Conservation (phyloP, 1,140 invertebrate genomes). For the Zaprionus capensis region DNA sequence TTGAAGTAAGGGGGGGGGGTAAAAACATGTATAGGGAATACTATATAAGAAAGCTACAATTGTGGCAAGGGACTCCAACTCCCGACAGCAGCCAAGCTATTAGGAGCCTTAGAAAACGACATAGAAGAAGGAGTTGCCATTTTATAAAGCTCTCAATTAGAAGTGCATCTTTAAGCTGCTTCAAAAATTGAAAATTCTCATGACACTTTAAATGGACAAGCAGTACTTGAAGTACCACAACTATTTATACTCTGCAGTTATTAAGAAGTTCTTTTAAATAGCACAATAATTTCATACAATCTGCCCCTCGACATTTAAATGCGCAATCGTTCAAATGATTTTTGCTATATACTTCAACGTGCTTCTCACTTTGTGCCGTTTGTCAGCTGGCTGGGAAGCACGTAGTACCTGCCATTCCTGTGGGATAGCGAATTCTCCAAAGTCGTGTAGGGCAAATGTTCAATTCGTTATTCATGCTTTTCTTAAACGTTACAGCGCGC, state of each 20-base stretch:
- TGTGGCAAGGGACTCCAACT: neutral
- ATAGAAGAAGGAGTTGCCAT: neutral
- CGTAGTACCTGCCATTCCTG: neutral
- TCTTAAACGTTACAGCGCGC: constrained; percentile 5
- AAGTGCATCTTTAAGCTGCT: neutral
- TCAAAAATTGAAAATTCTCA: neutral
- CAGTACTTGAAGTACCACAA: neutral
- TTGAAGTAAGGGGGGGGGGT: neutral
- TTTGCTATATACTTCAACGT: neutral
- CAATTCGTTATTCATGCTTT: constrained; percentile 40
- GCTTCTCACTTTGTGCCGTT: neutral
- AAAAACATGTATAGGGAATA: neutral
- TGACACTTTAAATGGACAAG: neutral
- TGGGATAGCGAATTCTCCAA: neutral
- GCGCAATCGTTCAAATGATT: neutral
- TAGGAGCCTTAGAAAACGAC: neutral
- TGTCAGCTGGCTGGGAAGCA: neutral
- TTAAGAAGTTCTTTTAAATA: neutral
- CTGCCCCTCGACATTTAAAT: neutral
- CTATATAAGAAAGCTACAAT: neutral
- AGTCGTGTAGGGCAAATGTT: constrained; percentile 16
- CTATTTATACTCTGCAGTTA: neutral
- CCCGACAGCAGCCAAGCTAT: neutral
- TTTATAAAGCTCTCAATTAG: neutral
- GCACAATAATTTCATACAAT: neutral